Percentiles rank a stretch among this genome's conserved stretches.
Conservation (phyloP, 2,888 invertebrate species). For the Nomada hirtipes region DNA sequence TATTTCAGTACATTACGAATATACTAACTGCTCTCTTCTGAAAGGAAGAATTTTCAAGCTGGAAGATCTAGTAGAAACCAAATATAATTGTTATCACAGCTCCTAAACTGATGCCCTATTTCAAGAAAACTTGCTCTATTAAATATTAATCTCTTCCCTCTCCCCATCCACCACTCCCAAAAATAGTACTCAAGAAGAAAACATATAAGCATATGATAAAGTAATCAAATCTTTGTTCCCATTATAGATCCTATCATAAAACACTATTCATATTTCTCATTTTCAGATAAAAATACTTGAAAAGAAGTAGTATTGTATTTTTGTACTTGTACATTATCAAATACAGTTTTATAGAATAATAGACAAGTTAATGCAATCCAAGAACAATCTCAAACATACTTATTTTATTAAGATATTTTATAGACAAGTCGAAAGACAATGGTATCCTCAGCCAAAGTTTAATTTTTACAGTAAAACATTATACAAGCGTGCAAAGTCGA, state of each 20-base stretch:
- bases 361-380: background rate
- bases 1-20: background rate
- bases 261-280: background rate
- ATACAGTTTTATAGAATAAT: background rate
- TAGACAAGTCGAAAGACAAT: background rate
- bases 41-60: background rate
- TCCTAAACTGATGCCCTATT: background rate
- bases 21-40: background rate
- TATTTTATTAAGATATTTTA: background rate
- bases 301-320: background rate
- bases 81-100: background rate
- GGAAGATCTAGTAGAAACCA: background rate
- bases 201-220: constrained; percentile 1
- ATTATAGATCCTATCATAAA: background rate
- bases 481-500: background rate
- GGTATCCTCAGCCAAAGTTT: background rate
- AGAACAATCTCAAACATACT: background rate
- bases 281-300: background rate
- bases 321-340: too few species aligned
- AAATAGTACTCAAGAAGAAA: background rate
- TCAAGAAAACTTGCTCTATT: background rate
- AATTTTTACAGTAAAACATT: background rate
- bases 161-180: too few species aligned
- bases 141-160: background rate
- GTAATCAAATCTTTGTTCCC: background rate